Conservation (phyloP, 1,140 invertebrate genomes). For the Caligus rogercresseyi region DNA sequence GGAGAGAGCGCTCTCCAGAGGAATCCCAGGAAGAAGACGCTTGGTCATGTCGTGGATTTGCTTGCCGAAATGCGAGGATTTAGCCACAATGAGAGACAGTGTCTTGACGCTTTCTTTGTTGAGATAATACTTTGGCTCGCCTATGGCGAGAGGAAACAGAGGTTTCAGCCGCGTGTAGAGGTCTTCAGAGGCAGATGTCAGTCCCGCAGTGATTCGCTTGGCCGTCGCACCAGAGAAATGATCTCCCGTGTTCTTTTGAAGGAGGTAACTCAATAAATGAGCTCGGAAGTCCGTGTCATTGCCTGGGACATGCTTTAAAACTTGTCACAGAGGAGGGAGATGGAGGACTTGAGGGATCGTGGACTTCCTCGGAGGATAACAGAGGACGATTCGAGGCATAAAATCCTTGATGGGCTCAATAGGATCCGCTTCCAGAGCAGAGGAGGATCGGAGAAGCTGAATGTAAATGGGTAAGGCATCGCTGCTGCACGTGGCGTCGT, state of each 20-base stretch:
- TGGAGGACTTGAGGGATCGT: too few species aligned
- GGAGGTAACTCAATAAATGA: neutral
- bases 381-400: too few species aligned
- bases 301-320: too few species aligned
- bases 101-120: neutral
- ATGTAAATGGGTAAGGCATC: too few species aligned
- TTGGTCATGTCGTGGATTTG: neutral
- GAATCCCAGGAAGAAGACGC: neutral
- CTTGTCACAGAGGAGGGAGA: too few species aligned
- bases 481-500: too few species aligned
- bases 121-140: neutral
- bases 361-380: too few species aligned
- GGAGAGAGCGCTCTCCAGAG: neutral
- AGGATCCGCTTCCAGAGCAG: too few species aligned
- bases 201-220: neutral
- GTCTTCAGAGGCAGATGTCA: neutral
- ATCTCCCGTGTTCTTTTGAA: neutral
- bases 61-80: neutral
- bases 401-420: too few species aligned
- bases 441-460: too few species aligned
- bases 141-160: neutral
- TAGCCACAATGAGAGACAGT: neutral
- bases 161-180: neutral
- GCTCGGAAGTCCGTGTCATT: neutral
- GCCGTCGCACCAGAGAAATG: neutral